Evolutionary conservation across 2,113 vertebrate species (phyloP).

Genomic region (Camarhynchus parvulus): DNA sequence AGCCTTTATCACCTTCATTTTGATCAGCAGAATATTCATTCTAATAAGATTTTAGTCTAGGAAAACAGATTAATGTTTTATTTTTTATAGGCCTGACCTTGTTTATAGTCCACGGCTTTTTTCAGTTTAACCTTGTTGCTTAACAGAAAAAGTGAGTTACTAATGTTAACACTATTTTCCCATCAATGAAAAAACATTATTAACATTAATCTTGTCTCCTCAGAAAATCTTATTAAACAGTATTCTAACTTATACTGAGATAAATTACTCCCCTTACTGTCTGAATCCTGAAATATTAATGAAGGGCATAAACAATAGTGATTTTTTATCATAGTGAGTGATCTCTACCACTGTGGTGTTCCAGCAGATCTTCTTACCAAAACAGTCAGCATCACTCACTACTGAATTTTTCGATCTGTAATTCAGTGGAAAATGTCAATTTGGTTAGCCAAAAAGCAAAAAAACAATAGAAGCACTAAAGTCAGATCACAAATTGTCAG

Average conservation of each 20-base stretch:
- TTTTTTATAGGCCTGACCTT: conserved; percentile 46
- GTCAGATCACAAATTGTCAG: neutral
- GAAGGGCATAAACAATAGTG: conserved; percentile 22
- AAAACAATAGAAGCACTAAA: neutral
- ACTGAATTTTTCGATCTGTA: neutral
- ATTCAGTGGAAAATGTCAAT: neutral
- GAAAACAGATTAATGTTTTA: conserved; percentile 34
- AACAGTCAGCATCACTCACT: neutral
- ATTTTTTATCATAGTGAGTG: neutral
- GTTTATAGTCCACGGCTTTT: neutral
- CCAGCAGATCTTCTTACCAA: neutral
- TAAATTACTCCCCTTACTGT: conserved; percentile 27
- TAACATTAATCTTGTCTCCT: conserved; percentile 52
- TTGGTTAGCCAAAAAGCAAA: neutral
- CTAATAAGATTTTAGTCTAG: conserved; percentile 26
- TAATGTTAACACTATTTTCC: conserved; percentile 9
- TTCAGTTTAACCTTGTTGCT: conserved; percentile 38
- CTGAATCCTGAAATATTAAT: conserved; percentile 57
- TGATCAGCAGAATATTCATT: conserved; percentile 46
- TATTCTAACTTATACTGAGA: conserved; percentile 10
- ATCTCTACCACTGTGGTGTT: neutral
- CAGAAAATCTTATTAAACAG: conserved; percentile 28
- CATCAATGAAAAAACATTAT: conserved; percentile 39
- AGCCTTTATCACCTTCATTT: conserved; percentile 22
- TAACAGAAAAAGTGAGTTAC: neutral